phyloP scores from a whole-genome alignment of 2,797 vertebrate species.

The Antennarius maculatus region DNA sequence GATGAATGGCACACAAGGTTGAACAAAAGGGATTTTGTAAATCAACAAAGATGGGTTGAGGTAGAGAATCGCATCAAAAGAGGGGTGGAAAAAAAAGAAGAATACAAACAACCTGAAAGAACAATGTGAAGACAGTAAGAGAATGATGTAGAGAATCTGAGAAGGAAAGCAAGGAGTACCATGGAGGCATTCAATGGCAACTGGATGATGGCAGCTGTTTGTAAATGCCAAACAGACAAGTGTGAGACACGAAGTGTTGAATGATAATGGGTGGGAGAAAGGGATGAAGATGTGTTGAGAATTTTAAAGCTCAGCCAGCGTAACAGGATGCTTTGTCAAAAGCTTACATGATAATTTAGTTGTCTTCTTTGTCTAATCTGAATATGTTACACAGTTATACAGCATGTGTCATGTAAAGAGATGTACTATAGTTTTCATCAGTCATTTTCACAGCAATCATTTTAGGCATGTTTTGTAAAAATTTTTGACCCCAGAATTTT shows the following conservation, averaged over 20 bases:
- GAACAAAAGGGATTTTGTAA: conserved; percentile 19
- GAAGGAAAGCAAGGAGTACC: conserved; percentile 5
- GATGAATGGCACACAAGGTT: conserved; percentile 12
- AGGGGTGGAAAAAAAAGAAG: conserved; percentile 1
- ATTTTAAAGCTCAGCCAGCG: too few relatives aligned
- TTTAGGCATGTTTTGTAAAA: too few relatives aligned
- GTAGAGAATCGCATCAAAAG: not conserved
- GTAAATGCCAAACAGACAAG: conserved; percentile 55
- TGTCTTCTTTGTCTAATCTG: too few relatives aligned
- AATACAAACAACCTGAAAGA: conserved; percentile 10
- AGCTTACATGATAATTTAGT: too few relatives aligned
- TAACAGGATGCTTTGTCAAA: too few relatives aligned
- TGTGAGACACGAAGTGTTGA: conserved; percentile 53
- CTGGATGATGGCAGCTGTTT: conserved; percentile 72
- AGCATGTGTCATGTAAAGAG: too few relatives aligned
- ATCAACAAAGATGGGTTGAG: conserved; percentile 1
- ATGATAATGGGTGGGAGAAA: conserved; percentile 16
- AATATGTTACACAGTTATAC: too few relatives aligned
- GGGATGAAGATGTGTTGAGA: not conserved
- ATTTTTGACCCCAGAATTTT: too few relatives aligned
- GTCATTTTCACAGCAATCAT: too few relatives aligned
- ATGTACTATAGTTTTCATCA: too few relatives aligned
- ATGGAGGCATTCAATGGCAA: conserved; percentile 29
- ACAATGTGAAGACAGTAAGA: not conserved
- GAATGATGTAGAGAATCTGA: not conserved